phyloP scores from a whole-genome alignment of 2,113 vertebrate genomes.

The Catagonus wagneri region DNA sequence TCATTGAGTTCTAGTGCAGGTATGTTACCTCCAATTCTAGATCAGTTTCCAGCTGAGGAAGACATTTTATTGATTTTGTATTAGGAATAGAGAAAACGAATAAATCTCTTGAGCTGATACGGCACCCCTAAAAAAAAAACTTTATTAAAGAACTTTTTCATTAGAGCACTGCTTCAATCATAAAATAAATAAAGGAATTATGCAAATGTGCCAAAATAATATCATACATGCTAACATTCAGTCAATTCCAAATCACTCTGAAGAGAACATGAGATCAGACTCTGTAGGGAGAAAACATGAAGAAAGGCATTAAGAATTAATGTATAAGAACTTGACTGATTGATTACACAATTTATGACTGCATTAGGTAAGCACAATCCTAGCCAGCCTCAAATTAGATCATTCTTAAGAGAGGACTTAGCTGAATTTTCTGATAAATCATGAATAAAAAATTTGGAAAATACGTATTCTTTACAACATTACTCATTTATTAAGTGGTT shows the following conservation, averaged over 20 bases:
- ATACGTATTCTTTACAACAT: neutral
- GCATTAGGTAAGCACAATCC: neutral
- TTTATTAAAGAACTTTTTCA: neutral
- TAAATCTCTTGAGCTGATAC: neutral
- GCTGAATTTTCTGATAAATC: neutral
- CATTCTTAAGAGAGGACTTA: neutral
- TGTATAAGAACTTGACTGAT: neutral
- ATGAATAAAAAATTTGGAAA: neutral
- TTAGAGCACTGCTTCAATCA: neutral
- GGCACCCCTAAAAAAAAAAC: neutral
- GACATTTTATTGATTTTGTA: neutral
- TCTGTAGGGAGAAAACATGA: neutral
- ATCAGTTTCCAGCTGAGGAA: neutral
- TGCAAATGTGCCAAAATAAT: neutral
- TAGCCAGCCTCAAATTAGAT: neutral
- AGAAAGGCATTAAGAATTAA: neutral
- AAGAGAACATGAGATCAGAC: neutral
- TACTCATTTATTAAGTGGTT: neutral
- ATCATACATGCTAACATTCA: neutral
- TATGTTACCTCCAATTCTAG: neutral
- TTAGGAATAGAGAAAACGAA: neutral
- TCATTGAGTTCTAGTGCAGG: neutral
- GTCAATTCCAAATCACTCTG: neutral
- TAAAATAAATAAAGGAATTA: conserved; percentile 17
- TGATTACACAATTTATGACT: neutral